Evolutionary conservation across 92 coral and sea anemone species (phyloP), one percentile per base, ranked within the genome.

Genomic region (Pocillopora meandrina): DNA sequence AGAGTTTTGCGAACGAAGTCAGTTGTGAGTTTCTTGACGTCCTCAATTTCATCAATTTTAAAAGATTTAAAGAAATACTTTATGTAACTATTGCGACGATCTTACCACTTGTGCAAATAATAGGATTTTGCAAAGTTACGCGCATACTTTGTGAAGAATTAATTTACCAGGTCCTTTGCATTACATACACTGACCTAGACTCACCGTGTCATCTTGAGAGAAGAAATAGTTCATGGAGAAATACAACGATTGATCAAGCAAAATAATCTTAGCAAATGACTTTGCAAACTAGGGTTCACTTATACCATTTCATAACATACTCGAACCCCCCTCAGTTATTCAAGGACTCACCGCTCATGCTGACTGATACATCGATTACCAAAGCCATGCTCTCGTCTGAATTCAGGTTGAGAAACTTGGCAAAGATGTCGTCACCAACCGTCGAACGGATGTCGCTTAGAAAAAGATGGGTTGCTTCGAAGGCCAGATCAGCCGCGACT

Each of bases 331-430:
- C 7, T 42, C 49, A 42, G 49, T 42, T 23, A 42, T 42, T 0
- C 49, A 56, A 3, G 2, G 57, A n/a, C 90, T 75, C 31, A 90
- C 90, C 91, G 5, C 81, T 9, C 91, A 85, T 87, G 68, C 88
- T 87, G 2, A 92, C 95, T 26, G 92, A 85, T 11, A 90, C 89
- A 57, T 92, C 95, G 34, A 92, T 89, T 19, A 89, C 95, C 35
- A 92, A 75, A 9, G 95, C 89, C 75, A 91, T 31, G 60, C 81
- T 72, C 0, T 61, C 74, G 31, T 72, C 83, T 5, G 89, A 84
- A 55, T 84, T 84, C 71, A 92, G 59, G 63, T 92, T 92, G 8
- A 92, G 82, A 78, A 92, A 92, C 56, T 52, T 86, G 26, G 95
- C 93, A 74, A 92, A 92, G 42, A 65, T 89, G 72, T 82, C 91